Conservation (phyloP, 2,888 invertebrate species). For the Monochamus alternatus region DNA sequence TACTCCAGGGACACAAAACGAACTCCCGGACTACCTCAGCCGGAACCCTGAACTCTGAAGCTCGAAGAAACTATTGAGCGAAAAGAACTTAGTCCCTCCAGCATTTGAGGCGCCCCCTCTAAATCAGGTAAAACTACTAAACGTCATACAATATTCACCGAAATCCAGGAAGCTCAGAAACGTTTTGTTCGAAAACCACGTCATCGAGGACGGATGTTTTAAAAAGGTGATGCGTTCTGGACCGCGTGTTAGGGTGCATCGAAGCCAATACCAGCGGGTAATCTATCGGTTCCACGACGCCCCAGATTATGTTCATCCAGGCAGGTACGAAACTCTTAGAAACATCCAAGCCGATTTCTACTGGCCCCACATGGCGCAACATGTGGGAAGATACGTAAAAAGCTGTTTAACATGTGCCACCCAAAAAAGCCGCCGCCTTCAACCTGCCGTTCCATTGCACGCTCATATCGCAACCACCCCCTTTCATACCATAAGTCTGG, state of each 20-base stretch:
- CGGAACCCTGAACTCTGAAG: slow-evolving; percentile 35
- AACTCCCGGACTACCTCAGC: slow-evolving; percentile 45
- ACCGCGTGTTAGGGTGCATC: background rate
- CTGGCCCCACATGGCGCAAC: slow-evolving; percentile 7
- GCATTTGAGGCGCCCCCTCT: background rate
- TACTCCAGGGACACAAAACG: slow-evolving; percentile 43
- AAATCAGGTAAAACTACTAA: no score
- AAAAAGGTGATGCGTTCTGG: no score
- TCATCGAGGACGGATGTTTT: background rate
- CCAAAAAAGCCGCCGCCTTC: background rate
- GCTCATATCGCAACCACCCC: background rate
- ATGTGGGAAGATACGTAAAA: slow-evolving; percentile 21
- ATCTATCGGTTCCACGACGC: slow-evolving; percentile 22
- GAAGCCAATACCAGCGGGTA: background rate
- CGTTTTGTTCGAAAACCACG: no score
- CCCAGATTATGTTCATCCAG: slow-evolving; percentile 19
- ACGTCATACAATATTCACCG: no score
- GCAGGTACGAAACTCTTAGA: slow-evolving; percentile 17
- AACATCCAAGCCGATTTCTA: slow-evolving; percentile 6
- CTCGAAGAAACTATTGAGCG: background rate
- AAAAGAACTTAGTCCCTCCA: background rate
- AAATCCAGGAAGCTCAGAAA: background rate
- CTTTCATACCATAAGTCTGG: no score
- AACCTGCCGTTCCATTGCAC: background rate
- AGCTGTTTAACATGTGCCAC: background rate